phyloP scores from a whole-genome alignment of 2,113 vertebrate genomes.

The Heteronetta atricapilla region DNA sequence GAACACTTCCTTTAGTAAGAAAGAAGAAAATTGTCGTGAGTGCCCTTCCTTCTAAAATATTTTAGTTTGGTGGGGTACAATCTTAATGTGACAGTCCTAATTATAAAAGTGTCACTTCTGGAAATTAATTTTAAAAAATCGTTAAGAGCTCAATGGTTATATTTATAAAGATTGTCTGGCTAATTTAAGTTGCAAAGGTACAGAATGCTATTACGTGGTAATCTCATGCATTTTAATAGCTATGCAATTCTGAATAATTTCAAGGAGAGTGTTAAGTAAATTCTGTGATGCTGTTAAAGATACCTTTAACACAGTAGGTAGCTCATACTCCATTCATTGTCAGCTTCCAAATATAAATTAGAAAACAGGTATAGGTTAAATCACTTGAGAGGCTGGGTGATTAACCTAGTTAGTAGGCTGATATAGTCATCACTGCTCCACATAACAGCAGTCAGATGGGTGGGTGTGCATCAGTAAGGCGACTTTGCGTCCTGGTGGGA shows the following conservation, averaged over 20 bases:
- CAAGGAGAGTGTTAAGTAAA: slow-evolving; percentile 18
- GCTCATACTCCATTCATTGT: slow-evolving; percentile 20
- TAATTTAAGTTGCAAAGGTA: slow-evolving; percentile 48
- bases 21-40: not conserved
- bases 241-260: slow-evolving; percentile 39
- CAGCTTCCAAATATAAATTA: slow-evolving; percentile 35
- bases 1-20: not conserved
- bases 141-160: slow-evolving; percentile 24
- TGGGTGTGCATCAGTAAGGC: not conserved
- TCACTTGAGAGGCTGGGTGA: slow-evolving; percentile 21
- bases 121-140: slow-evolving; percentile 37
- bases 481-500: not conserved
- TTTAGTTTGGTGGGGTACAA: slow-evolving; percentile 19
- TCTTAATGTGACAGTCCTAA: slow-evolving; percentile 35
- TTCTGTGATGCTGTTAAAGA: not conserved
- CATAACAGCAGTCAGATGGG: not conserved
- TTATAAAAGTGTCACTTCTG: slow-evolving; percentile 24
- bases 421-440: not conserved
- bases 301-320: not conserved
- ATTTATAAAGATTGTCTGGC: slow-evolving; percentile 32
- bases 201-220: slow-evolving; percentile 1
- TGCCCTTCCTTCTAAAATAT: not conserved
- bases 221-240: slow-evolving; percentile 65
- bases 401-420: slow-evolving; percentile 29
- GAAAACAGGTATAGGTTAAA: not conserved